A percentile compares a stretch with the other conserved stretches of the same genome.
These are phyloP conservation scores for Metopolophium dirhodum DNA, from an alignment of 1,140 invertebrate species.

Conservation along the genomic window DNA sequence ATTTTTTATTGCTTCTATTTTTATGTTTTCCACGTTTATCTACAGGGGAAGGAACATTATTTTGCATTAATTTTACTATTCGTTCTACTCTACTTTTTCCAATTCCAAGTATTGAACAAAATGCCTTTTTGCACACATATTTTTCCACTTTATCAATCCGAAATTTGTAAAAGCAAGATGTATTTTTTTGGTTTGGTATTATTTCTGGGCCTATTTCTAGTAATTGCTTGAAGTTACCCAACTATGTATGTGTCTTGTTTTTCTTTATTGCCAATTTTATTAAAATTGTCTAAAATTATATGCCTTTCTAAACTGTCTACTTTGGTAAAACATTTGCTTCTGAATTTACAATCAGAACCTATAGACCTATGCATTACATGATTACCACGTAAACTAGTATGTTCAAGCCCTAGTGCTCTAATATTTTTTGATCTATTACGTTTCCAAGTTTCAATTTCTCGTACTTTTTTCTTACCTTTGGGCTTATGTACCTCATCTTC, in stretches of 20 bases:
- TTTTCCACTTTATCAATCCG: background rate
- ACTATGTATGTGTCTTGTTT: constrained; percentile 37
- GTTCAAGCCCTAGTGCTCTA: background rate
- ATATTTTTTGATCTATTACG: constrained; percentile 10
- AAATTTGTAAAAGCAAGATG: constrained; percentile 46
- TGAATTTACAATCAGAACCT: background rate
- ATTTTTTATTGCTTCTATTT: constrained; percentile 47
- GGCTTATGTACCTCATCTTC: constrained; percentile 4
- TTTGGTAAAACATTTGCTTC: constrained; percentile 14
- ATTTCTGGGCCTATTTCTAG: constrained; percentile 21
- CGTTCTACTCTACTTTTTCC: constrained; percentile 47
- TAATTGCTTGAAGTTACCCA: constrained; percentile 36
- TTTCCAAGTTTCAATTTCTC: background rate
- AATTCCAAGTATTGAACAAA: constrained; percentile 40
- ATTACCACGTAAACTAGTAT: constrained; percentile 31
- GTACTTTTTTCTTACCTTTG: constrained; percentile 36
- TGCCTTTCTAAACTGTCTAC: background rate
- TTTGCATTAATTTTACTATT: constrained; percentile 42
- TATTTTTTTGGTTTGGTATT: constrained; percentile 51
- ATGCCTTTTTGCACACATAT: constrained; percentile 39
- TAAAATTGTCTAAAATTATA: constrained; percentile 35
- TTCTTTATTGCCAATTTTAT: constrained; percentile 34
- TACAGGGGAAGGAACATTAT: constrained; percentile 23
- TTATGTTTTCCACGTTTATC: constrained; percentile 52
- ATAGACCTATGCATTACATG: background rate